Percentiles rank a stretch among this genome's conserved stretches.
phyloP scores from a whole-genome alignment of 92 coral and sea anemone species.

The Parazoanthus darwini region DNA sequence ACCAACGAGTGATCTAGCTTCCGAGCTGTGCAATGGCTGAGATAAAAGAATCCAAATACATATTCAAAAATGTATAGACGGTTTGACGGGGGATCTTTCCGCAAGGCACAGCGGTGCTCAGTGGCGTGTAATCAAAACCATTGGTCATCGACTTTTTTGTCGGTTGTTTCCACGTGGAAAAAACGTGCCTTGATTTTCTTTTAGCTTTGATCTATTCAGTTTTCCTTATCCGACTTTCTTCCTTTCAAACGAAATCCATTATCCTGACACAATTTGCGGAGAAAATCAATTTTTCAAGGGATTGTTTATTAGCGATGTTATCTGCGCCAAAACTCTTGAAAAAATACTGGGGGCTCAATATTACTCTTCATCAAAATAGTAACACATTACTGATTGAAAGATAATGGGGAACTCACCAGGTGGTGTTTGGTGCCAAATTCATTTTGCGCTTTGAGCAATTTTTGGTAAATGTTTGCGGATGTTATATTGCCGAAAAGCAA shows the following conservation, averaged over 20 bases:
- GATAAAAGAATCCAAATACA: not conserved
- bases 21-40: not conserved
- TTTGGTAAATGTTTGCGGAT: slow-evolving; percentile 27
- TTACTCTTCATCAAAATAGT: slow-evolving; percentile 22
- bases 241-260: not conserved
- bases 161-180: not conserved
- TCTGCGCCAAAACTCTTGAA: slow-evolving; percentile 11
- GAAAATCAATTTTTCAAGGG: not conserved
- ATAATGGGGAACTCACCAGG: slow-evolving; percentile 22
- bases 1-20: not conserved
- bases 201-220: not conserved
- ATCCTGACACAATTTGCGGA: not conserved
- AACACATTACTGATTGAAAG: slow-evolving; percentile 32
- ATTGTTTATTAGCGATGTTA: slow-evolving; percentile 18
- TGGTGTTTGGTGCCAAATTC: not conserved
- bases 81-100: not conserved
- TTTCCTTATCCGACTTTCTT: not conserved
- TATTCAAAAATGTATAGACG: not conserved
- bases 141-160: not conserved
- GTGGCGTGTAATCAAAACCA: not conserved
- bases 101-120: not conserved
- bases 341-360: not conserved
- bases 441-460: slow-evolving; percentile 3
- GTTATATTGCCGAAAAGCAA: slow-evolving; percentile 2
- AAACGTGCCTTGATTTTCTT: not conserved